phyloP scores from a whole-genome alignment of 2,888 invertebrate species.

The Dermolepida albohirtum region DNA sequence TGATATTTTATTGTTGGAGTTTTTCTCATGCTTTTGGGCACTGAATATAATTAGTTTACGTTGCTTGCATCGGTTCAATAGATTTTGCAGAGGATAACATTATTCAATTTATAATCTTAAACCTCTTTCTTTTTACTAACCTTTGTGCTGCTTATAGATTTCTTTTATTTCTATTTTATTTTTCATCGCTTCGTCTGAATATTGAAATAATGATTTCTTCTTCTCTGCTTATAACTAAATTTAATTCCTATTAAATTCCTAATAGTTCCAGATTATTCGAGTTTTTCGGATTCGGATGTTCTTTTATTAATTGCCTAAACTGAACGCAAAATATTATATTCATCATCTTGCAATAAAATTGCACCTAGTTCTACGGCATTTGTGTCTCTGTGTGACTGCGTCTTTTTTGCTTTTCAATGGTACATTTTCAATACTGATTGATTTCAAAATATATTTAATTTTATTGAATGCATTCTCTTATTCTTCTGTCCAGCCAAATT shows the following conservation, averaged over 20 bases:
- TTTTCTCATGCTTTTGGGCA: too few species aligned
- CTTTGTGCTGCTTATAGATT: too few species aligned
- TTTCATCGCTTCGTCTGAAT: too few species aligned
- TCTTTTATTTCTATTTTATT: too few species aligned
- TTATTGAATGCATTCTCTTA: background rate
- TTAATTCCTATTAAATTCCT: background rate
- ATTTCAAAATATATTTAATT: background rate
- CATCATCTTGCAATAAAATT: slow-evolving; percentile 1
- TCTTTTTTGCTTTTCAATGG: background rate
- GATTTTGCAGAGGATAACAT: too few species aligned
- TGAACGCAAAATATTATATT: background rate
- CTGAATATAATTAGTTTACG: too few species aligned
- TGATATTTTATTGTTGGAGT: too few species aligned
- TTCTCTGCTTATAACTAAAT: too few species aligned
- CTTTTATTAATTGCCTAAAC: slow-evolving; percentile 1
- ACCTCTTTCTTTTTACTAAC: too few species aligned
- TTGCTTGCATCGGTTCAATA: too few species aligned
- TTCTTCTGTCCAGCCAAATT: background rate
- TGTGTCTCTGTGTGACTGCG: slow-evolving; percentile 4
- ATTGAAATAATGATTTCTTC: too few species aligned
- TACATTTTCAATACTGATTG: slow-evolving; percentile 3
- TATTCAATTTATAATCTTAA: too few species aligned
- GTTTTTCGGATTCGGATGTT: background rate
- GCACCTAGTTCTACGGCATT: background rate
- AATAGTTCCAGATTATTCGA: background rate